Evolutionary conservation across 2,888 invertebrate species (phyloP).

Genomic region (Trichogramma dendrolimi): DNA sequence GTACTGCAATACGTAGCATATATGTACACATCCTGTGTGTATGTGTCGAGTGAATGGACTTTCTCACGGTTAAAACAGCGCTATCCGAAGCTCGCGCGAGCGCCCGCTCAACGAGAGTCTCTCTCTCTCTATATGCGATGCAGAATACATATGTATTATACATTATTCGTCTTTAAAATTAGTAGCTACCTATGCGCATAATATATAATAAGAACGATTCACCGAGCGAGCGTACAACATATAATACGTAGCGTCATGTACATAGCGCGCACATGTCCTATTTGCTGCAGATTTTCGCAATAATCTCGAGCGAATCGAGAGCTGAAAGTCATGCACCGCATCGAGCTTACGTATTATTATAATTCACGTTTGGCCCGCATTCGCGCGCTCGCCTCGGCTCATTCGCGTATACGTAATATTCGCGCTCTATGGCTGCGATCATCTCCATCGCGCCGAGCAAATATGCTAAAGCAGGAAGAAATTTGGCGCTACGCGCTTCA

Average conservation of each 20-base stretch:
- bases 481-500: too few species aligned
- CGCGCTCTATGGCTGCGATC: too few species aligned
- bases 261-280: not conserved
- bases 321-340: too few species aligned
- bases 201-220: conserved; percentile 4
- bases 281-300: conserved; percentile 13
- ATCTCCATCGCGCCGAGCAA: too few species aligned
- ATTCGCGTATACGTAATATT: too few species aligned
- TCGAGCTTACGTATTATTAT: too few species aligned
- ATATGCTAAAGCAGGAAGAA: too few species aligned
- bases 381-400: too few species aligned
- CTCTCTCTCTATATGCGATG: too few species aligned
- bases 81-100: not conserved
- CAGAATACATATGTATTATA: conserved; percentile 1
- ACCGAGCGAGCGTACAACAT: not conserved
- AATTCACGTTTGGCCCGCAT: too few species aligned
- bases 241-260: not conserved
- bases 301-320: too few species aligned
- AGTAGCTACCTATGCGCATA: conserved; percentile 5
- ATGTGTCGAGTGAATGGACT: conserved; percentile 36
- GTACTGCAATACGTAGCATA: not conserved
- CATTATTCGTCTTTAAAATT: conserved; percentile 29
- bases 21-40: not conserved
- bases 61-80: conserved; percentile 37
- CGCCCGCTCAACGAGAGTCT: conserved; percentile 12